Evolutionary conservation across 2,797 vertebrate genomes (phyloP).

Genomic region (Pogonophryne albipinna): DNA sequence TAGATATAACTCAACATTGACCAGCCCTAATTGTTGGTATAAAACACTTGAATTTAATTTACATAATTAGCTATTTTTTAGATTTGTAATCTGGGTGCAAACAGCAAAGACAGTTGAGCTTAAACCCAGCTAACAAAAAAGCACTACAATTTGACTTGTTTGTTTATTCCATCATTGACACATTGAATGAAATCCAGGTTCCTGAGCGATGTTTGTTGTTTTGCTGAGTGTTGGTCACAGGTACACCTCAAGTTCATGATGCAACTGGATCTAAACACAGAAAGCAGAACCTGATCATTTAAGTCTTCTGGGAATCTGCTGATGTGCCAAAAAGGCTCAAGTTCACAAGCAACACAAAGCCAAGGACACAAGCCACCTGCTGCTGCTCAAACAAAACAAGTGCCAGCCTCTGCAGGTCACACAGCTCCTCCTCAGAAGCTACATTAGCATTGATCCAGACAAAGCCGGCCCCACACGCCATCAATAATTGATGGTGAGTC

Average conservation of each 20-base stretch:
- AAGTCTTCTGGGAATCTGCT: constrained; percentile 77
- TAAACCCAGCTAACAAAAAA: no score
- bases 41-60: constrained; percentile 1
- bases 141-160: no score
- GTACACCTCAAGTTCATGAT: constrained; percentile 44
- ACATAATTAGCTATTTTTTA: neutral
- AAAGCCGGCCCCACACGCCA: constrained; percentile 64
- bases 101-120: no score
- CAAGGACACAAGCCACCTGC: constrained; percentile 84
- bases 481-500: constrained; percentile 82
- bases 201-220: neutral
- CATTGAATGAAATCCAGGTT: constrained; percentile 3
- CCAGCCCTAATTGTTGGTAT: constrained; percentile 2
- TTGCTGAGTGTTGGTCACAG: constrained; percentile 33
- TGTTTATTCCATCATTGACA: neutral
- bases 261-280: constrained; percentile 71
- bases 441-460: constrained; percentile 78
- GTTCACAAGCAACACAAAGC: constrained; percentile 82
- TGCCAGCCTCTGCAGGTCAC: constrained; percentile 70
- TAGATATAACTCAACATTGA: no score
- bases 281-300: constrained; percentile 77
- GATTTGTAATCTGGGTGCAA: no score
- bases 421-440: constrained; percentile 65
- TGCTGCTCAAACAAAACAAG: constrained; percentile 80
- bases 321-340: constrained; percentile 82